Percentiles rank a stretch among this genome's conserved stretches.
phyloP scores from a whole-genome alignment of 2,797 vertebrate genomes.

The Gymnopithys bicolor region DNA sequence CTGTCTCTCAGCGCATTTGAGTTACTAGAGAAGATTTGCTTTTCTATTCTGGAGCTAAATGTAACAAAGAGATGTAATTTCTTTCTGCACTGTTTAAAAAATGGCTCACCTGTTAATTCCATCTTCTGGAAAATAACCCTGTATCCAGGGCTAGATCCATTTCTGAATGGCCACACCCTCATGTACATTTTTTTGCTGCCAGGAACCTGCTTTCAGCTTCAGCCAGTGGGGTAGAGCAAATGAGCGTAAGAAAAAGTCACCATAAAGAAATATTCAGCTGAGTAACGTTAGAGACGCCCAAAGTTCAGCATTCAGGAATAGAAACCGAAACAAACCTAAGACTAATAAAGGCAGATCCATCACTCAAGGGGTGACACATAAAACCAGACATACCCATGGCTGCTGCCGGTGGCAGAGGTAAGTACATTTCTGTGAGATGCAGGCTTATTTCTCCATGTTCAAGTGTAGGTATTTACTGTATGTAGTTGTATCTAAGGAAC shows the following conservation, averaged over 20 bases:
- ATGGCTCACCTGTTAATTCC: background rate
- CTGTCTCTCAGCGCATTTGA: background rate
- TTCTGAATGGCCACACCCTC: background rate
- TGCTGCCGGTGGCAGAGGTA: background rate
- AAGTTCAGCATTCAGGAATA: background rate
- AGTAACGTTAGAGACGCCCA: background rate
- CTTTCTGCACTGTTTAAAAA: background rate
- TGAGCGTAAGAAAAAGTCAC: background rate
- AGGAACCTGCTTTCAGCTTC: background rate
- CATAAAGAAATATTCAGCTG: background rate
- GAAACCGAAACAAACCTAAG: conserved; percentile 38
- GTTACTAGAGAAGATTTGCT: background rate
- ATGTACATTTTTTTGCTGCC: background rate
- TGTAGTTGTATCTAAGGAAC: background rate
- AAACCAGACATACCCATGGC: background rate
- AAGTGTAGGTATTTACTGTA: background rate
- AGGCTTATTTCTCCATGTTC: background rate
- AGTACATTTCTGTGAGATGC: background rate
- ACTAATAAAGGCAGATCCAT: background rate
- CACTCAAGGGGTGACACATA: fast-evolving
- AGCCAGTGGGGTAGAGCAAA: background rate
- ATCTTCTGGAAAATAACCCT: background rate
- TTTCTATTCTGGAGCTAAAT: background rate
- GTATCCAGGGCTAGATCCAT: background rate
- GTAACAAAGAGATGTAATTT: background rate